phyloP scores from a whole-genome alignment of 2,888 invertebrate genomes.

The Machimus rusticus region DNA sequence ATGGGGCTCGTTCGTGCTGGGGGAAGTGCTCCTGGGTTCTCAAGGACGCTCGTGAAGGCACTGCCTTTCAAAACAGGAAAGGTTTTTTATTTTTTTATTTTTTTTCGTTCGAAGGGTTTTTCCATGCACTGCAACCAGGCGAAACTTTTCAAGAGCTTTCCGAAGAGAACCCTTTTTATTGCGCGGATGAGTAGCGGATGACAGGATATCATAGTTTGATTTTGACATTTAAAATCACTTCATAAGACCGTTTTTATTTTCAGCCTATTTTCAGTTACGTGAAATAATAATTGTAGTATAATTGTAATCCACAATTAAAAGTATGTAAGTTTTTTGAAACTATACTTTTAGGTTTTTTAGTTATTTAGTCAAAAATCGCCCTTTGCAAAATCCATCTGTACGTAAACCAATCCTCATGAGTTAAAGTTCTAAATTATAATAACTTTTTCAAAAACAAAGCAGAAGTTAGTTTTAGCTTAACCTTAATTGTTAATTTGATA shows the following conservation, averaged over 20 bases:
- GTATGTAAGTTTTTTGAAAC: too few relatives aligned
- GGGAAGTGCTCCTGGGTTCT: neutral
- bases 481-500: too few relatives aligned
- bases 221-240: neutral
- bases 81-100: neutral
- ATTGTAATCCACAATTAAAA: too few relatives aligned
- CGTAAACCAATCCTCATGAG: too few relatives aligned
- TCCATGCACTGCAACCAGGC: neutral
- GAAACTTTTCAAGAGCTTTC: neutral
- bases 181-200: neutral
- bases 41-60: constrained; percentile 1
- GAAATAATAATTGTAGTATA: too few relatives aligned
- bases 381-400: too few relatives aligned
- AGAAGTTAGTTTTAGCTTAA: too few relatives aligned
- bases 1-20: neutral
- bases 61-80: neutral
- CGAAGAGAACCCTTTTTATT: neutral
- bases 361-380: too few relatives aligned
- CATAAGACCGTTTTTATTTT: neutral
- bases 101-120: neutral
- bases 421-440: too few relatives aligned
- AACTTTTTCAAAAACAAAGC: too few relatives aligned
- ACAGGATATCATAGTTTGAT: neutral
- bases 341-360: too few relatives aligned
- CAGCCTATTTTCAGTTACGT: too few relatives aligned